These are phyloP conservation scores for Lindbergichthys nudifrons DNA, from an alignment of 2,797 vertebrate genomes.

Conservation along the genomic window DNA sequence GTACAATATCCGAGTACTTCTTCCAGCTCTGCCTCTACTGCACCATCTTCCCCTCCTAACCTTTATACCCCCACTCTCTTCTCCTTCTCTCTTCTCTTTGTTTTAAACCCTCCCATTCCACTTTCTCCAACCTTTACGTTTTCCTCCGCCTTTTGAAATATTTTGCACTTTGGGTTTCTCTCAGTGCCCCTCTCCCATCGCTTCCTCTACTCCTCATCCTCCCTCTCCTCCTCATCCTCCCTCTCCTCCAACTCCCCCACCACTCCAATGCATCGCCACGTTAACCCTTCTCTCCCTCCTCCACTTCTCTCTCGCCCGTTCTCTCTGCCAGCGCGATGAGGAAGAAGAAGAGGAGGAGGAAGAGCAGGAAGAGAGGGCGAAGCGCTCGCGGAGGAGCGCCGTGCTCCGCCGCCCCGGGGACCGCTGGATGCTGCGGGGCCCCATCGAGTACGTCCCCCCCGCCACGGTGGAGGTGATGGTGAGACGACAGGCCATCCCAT, in stretches of 20 bases:
- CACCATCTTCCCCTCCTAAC: slow-evolving; percentile 19
- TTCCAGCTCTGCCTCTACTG: too few relatives aligned
- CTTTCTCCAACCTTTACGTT: not conserved
- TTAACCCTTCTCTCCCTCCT: slow-evolving; percentile 71
- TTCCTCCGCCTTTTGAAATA: slow-evolving; percentile 27
- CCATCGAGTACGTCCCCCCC: slow-evolving; percentile 90
- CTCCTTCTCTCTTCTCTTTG: slow-evolving; percentile 10
- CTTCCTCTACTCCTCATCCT: not conserved
- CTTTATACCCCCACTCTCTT: slow-evolving; percentile 17
- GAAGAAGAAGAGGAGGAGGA: slow-evolving; percentile 65
- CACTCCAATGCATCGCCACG: slow-evolving; percentile 50
- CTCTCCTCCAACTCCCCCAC: not conserved
- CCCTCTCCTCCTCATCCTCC: not conserved
- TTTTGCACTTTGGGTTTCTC: slow-evolving; percentile 12
- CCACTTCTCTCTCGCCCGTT: slow-evolving; percentile 55
- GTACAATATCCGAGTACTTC: too few relatives aligned
- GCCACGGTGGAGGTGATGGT: slow-evolving; percentile 87
- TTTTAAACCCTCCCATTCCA: not conserved
- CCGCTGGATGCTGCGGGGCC: slow-evolving; percentile 92
- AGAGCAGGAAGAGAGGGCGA: slow-evolving; percentile 53
- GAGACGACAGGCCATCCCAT: slow-evolving; percentile 84
- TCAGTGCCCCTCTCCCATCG: slow-evolving; percentile 18
- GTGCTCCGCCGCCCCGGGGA: slow-evolving; percentile 87
- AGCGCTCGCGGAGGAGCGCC: slow-evolving; percentile 36
- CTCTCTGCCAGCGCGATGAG: slow-evolving; percentile 69